These are phyloP conservation scores for Leptogaster cylindrica DNA, from an alignment of 2,888 invertebrate genomes.

Conservation along the genomic window DNA sequence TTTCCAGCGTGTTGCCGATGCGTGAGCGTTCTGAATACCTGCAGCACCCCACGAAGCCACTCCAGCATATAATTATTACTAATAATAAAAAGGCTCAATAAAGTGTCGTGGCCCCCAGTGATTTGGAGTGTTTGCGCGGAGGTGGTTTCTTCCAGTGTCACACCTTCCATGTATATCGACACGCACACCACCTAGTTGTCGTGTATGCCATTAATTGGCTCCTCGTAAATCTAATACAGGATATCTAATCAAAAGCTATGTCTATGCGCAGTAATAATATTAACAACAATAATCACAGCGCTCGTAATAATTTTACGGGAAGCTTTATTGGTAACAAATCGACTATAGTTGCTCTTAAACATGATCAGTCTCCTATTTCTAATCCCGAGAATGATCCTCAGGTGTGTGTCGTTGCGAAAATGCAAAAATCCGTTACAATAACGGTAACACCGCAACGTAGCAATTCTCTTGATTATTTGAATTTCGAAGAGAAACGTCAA, in stretches of 20 bases:
- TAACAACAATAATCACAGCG: slow-evolving; percentile 49
- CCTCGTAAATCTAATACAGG: background rate
- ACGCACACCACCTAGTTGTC: background rate
- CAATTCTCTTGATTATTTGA: slow-evolving; percentile 86
- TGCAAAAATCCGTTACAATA: slow-evolving; percentile 70
- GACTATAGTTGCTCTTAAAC: background rate
- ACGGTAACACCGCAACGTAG: slow-evolving; percentile 74
- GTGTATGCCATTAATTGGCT: background rate
- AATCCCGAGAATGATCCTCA: slow-evolving; percentile 54
- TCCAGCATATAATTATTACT: slow-evolving; percentile 2
- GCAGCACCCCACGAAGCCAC: background rate
- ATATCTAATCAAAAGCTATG: slow-evolving; percentile 52
- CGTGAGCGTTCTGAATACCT: slow-evolving; percentile 5
- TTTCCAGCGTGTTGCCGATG: background rate
- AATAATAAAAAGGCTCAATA: background rate
- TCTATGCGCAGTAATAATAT: slow-evolving; percentile 60
- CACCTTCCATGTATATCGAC: background rate
- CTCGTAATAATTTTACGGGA: slow-evolving; percentile 39
- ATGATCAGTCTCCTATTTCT: slow-evolving; percentile 6
- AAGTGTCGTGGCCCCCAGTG: background rate
- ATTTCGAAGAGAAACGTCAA: slow-evolving; percentile 90
- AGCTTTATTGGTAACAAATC: slow-evolving; percentile 31
- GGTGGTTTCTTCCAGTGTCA: background rate
- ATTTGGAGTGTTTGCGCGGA: background rate
- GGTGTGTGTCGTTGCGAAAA: slow-evolving; percentile 61